Base-by-base conservation (phyloP, 2,888 invertebrate species). In the Lampropteryx suffumata region DNA sequence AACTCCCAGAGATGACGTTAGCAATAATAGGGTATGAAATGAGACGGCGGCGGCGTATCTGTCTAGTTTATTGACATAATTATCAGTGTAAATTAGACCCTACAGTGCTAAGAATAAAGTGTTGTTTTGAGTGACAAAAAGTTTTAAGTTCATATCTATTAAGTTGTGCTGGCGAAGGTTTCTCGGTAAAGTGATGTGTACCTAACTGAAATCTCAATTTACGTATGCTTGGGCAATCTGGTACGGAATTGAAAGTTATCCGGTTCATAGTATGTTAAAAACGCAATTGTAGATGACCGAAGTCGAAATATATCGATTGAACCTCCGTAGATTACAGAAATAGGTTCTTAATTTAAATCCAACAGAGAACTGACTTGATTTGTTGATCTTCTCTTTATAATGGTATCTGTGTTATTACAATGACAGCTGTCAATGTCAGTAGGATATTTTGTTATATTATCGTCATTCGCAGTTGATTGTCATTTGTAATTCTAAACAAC, bases 41-140 rank as follows among this genome's bases (percentile, higher is more conserved):
- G 61, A 39, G 44, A 44, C 4, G 17, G 36, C 55, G 50, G 48
- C 46, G 29, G 52, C 41, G 48, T 36, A 45, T 54, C 32, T 47
- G 54, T 42, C 46, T 57, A 53, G 52, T 42, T 43, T 50, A 53
- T 53, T 52, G 60, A 50, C 50, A 47, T 57, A 39, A 50, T 54
- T 55, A 58, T 61, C 59, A 59, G 61, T 62, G 61, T 62, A 62
- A 64, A 67, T 64, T 64, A 67, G 66, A 72, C 70, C 61, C 55
- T 73, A 72, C 65, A 66, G 76, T 77, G 76, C 66, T 78, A 76
- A 77, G 77, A 61, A 64, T 74, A 76, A 72, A 79, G 77, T 78
- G 78, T 76, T 70, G 67, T 73, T 71, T 73, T 70, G 71, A 73
- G 75, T 76, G 73, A 67, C 65, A 45, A 47, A 66, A 60, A 57